A percentile compares a stretch with the other conserved stretches of the same genome.
These are phyloP conservation scores for Aegithalos caudatus DNA, from an alignment of 2,113 vertebrate species.

Conservation along the genomic window DNA sequence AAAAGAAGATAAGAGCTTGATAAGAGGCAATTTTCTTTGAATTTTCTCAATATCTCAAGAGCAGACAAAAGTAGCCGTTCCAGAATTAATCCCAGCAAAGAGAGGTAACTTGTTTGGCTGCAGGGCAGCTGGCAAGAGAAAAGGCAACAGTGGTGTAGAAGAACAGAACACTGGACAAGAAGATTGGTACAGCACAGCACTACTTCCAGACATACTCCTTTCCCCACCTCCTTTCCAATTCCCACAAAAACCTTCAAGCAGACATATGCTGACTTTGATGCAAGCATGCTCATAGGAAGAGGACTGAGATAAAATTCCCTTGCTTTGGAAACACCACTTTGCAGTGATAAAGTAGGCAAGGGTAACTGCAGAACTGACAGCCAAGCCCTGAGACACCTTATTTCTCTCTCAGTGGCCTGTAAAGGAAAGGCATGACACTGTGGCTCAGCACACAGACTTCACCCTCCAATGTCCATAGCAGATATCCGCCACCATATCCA, in stretches of 20 bases:
- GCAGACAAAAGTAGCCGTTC: background rate
- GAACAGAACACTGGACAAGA: background rate
- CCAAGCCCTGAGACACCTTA: background rate
- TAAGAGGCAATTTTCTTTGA: background rate
- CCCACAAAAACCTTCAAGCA: background rate
- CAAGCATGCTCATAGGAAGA: background rate
- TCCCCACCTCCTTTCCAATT: background rate
- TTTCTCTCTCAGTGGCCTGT: background rate
- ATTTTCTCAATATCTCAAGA: background rate
- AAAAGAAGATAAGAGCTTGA: background rate
- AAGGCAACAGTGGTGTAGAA: background rate
- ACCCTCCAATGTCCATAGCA: background rate
- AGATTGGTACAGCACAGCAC: background rate
- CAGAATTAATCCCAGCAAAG: background rate
- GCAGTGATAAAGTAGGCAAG: background rate
- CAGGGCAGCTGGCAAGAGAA: background rate
- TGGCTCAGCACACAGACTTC: background rate
- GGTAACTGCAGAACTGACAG: background rate
- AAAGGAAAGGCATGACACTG: background rate
- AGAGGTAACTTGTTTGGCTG: background rate
- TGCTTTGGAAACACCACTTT: background rate
- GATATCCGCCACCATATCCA: background rate
- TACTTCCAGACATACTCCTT: background rate
- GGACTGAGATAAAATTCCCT: background rate
- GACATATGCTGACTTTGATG: background rate